Base-by-base conservation (phyloP, 2,797 vertebrate species). In the Sebastolobus altivelis region DNA sequence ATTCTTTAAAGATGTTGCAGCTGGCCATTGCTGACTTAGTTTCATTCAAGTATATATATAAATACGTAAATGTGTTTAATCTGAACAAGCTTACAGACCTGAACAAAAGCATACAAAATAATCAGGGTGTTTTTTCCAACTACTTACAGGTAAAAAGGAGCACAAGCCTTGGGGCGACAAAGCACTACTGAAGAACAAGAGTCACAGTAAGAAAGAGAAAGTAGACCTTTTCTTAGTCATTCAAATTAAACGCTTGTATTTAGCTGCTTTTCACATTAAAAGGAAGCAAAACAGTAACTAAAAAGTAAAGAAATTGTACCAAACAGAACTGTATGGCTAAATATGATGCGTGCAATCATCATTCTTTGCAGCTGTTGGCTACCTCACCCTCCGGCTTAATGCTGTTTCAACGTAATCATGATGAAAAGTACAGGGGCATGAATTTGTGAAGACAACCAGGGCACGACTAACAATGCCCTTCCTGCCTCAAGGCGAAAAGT, bases 281-380 rank as follows among this genome's bases (percentile, higher is more conserved):
- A 63, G 4, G 11, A 59, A 31, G 62, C 37, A 18, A 18, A 68
- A 37, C 16, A 6, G 2, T 13, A 59, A 56, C 4, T 72, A 9
- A 20, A 22, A 11, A 8, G n/a, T 49, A 6, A n/a, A 9, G 37
- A 82, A 76, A 68, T 16, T 4, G 10, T 29, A 77, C 5, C n/a
- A 55, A 71, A 56, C 16, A 54, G 3, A 78, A 60, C 56, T 63
- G 35, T 20, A 29, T 55, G 62, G 49, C n/a, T 25, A 54, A 67
- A 73, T 12, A 35, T 61, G 63, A 69, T 22, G n/a, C 13, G 31
- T 31, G 66, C 8, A 40, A 25, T 22, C 61, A 38, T 40, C 35
- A 38, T 65, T 20, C 20, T 27, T 54, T 79, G 62, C 85, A 89
- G 85, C 80, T 89, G 77, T 66, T 65, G 68, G 82, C 74, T 81